A percentile compares a stretch with the other conserved stretches of the same genome.
phyloP scores from a whole-genome alignment of 2,888 invertebrate species.

The Parthenolecanium corni region DNA sequence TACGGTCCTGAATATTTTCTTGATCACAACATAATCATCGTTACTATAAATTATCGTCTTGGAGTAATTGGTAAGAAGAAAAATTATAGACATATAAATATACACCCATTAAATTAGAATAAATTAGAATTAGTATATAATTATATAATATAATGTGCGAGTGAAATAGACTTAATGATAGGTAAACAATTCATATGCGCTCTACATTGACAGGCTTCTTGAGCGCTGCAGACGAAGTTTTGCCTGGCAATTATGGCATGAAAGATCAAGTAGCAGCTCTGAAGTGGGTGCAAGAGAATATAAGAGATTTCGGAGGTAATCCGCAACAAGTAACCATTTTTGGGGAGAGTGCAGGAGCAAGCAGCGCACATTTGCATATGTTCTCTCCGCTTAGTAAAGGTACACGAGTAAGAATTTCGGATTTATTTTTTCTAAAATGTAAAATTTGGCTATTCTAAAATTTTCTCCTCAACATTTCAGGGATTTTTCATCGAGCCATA shows the following conservation, averaged over 20 bases:
- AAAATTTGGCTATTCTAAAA: too few relatives aligned
- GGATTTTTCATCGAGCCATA: constrained; percentile 53
- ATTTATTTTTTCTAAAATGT: too few relatives aligned
- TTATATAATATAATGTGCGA: too few relatives aligned
- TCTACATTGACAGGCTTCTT: constrained; percentile 27
- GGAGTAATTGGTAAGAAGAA: constrained; percentile 14
- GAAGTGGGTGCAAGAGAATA: constrained; percentile 29
- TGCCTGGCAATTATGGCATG: constrained; percentile 30
- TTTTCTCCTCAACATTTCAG: too few relatives aligned
- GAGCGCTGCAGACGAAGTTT: constrained; percentile 26
- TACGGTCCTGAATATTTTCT: constrained; percentile 22
- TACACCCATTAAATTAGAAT: not conserved
- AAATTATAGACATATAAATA: not conserved
- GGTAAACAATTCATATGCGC: too few relatives aligned
- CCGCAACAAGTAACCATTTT: constrained; percentile 30
- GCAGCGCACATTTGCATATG: constrained; percentile 25
- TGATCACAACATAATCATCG: constrained; percentile 23
- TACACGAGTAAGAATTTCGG: not conserved
- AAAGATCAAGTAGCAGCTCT: constrained; percentile 30
- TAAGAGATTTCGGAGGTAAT: constrained; percentile 27
- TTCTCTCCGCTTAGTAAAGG: constrained; percentile 30
- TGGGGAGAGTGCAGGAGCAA: constrained; percentile 31
- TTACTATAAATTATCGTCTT: constrained; percentile 18
- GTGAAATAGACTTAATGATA: too few relatives aligned
- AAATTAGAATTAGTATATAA: too few relatives aligned